Conservation (phyloP, 2,113 vertebrate genomes). For the Tragelaphus strepsiceros region DNA sequence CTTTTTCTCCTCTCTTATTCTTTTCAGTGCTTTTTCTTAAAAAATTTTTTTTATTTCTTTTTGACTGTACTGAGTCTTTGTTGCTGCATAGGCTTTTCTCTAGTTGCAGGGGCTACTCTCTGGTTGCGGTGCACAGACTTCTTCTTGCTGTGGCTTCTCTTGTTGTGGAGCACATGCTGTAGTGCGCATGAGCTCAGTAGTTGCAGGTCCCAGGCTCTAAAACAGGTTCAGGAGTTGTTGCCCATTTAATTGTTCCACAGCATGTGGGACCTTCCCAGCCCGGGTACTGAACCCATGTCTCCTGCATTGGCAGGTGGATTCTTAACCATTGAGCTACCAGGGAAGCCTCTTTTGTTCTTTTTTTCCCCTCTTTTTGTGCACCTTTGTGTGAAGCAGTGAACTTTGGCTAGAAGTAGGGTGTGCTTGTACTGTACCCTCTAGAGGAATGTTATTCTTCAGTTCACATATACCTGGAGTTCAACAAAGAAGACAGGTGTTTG, state of each 20-base stretch:
- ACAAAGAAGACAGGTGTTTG: not conserved
- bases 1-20: not conserved
- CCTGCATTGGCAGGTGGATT: not conserved
- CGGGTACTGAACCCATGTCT: not conserved
- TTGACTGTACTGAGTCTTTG: not conserved
- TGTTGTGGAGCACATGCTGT: not conserved
- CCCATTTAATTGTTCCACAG: not conserved
- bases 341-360: not conserved
- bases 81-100: not conserved
- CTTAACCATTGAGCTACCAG: not conserved
- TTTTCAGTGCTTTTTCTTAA: not conserved
- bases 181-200: not conserved
- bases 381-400: not conserved
- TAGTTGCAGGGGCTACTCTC: not conserved
- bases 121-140: not conserved
- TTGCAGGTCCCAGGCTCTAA: not conserved
- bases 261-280: not conserved
- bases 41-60: not conserved
- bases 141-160: not conserved
- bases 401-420: constrained; percentile 30
- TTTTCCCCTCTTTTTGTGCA: not conserved
- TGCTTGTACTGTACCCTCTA: not conserved
- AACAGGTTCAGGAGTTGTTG: not conserved
- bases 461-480: not conserved
- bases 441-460: constrained; percentile 12